Conservation (phyloP, 2,113 vertebrate species). For the Burhinus oedicnemus region DNA sequence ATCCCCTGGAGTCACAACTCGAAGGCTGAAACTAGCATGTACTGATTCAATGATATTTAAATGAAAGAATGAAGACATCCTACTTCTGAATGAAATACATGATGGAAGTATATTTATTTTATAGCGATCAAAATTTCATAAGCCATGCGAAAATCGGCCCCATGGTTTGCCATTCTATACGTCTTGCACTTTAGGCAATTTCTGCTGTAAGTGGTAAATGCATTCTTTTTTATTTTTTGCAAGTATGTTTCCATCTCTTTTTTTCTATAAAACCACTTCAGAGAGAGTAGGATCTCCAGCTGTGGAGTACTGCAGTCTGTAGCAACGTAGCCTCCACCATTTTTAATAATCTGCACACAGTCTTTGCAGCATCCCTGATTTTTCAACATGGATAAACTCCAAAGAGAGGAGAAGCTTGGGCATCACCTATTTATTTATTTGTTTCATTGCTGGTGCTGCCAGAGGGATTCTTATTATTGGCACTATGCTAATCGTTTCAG, state of each 20-base stretch:
- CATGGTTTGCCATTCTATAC: neutral
- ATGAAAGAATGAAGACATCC: neutral
- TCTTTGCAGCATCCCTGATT: neutral
- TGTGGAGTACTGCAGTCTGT: neutral
- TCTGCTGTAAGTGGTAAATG: neutral
- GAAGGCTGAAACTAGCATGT: neutral
- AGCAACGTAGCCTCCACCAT: accelerated
- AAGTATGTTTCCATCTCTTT: neutral
- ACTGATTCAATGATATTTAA: neutral
- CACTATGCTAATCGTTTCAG: neutral
- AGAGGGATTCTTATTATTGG: neutral
- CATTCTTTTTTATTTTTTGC: neutral
- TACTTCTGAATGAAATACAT: neutral
- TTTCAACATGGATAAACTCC: neutral
- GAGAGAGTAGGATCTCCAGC: neutral
- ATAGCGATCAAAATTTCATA: neutral
- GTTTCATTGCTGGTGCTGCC: neutral
- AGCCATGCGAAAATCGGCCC: neutral
- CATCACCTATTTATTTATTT: neutral
- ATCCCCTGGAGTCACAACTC: neutral
- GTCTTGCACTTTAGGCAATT: neutral
- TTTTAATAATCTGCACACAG: neutral
- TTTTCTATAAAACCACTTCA: neutral
- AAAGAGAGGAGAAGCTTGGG: neutral
- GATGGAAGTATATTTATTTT: neutral